Evolutionary conservation across 2,113 vertebrate genomes (phyloP).

Genomic region (Ophiodon elongatus): DNA sequence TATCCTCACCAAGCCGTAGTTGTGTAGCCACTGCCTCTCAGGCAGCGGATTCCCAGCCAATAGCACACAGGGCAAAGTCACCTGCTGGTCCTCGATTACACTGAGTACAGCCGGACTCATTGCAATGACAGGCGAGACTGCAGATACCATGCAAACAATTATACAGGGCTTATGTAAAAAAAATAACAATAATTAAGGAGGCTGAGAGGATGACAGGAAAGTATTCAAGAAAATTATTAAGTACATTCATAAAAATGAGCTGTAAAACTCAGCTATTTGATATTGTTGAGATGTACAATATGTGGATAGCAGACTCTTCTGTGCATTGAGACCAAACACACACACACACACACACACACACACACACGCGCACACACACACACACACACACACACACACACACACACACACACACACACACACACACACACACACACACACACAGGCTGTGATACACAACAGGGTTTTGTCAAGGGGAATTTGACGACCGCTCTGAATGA

Average conservation of each 20-base stretch:
- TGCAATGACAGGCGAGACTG: constrained; percentile 92
- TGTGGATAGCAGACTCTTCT: constrained; percentile 1
- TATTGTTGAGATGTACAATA: neutral
- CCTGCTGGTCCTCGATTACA: constrained; percentile 92
- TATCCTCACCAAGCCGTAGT: constrained; percentile 88
- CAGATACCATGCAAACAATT: constrained; percentile 26
- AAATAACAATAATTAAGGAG: neutral
- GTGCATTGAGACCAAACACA: neutral
- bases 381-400: too few relatives aligned
- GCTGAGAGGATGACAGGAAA: neutral
- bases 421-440: too few relatives aligned
- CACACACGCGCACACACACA: too few relatives aligned
- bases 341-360: neutral
- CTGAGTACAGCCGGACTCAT: constrained; percentile 88
- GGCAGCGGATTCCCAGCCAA: constrained; percentile 96
- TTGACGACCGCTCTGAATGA: constrained; percentile 25
- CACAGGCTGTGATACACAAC: constrained; percentile 20
- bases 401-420: too few relatives aligned
- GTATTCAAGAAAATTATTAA: neutral
- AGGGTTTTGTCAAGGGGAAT: constrained; percentile 17
- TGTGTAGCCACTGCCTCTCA: constrained; percentile 93
- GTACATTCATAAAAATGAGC: neutral
- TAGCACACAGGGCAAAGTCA: constrained; percentile 93
- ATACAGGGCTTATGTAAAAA: neutral
- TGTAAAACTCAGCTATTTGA: neutral